phyloP scores from a whole-genome alignment of 2,113 vertebrate species.

The Pituophis catenifer region DNA sequence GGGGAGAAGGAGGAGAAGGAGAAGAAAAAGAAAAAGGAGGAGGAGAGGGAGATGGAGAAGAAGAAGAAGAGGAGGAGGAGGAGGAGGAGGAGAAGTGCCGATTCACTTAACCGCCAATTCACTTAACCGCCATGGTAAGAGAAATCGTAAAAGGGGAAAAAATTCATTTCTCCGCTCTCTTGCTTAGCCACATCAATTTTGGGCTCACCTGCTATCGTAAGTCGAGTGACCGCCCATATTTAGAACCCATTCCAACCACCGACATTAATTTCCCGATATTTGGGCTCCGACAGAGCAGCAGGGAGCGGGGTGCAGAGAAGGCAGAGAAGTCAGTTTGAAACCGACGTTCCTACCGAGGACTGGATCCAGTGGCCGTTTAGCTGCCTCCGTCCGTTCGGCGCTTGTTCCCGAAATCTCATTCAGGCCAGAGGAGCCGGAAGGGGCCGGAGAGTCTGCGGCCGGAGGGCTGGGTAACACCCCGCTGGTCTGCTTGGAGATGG shows the following conservation, averaged over 20 bases:
- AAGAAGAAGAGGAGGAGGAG: too few relatives aligned
- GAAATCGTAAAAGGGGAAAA: too few relatives aligned
- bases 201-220: background rate
- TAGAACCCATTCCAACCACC: background rate
- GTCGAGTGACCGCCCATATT: background rate
- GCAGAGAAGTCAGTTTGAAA: background rate
- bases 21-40: too few relatives aligned
- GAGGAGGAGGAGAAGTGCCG: too few relatives aligned
- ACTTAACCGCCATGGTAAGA: too few relatives aligned
- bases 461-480: slow-evolving; percentile 45
- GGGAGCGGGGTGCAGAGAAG: background rate
- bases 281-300: background rate
- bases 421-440: background rate
- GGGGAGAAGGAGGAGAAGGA: too few relatives aligned
- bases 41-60: too few relatives aligned
- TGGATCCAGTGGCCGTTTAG: slow-evolving; percentile 74
- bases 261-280: background rate
- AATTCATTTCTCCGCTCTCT: too few relatives aligned
- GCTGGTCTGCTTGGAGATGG: slow-evolving; percentile 80
- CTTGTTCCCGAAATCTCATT: slow-evolving; percentile 42
- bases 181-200: too few relatives aligned
- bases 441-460: background rate
- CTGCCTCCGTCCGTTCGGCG: slow-evolving; percentile 48
- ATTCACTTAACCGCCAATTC: too few relatives aligned
- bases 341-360: slow-evolving; percentile 76